Conservation (phyloP, 2,888 invertebrate genomes). For the Habroteleia sp. region DNA sequence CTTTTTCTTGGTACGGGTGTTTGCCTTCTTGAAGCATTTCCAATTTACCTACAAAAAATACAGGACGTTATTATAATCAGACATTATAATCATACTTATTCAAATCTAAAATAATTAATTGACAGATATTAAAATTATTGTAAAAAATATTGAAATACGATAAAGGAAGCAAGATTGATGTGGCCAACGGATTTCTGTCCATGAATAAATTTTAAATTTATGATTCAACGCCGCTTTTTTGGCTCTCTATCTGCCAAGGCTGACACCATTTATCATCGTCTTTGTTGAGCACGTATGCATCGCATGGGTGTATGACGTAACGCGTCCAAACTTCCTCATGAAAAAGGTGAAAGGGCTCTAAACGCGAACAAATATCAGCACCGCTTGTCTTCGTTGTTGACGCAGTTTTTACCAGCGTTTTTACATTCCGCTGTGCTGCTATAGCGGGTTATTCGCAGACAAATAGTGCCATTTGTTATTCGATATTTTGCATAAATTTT, state of each 20-base stretch:
- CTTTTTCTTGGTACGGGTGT: constrained; percentile 90
- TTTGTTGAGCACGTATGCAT: constrained; percentile 32
- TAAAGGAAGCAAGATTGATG: no score
- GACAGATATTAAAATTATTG: no score
- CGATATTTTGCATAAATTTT: constrained; percentile 33
- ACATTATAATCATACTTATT: no score
- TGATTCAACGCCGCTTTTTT: constrained; percentile 4
- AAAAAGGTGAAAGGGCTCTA: constrained; percentile 34
- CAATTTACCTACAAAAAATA: constrained; percentile 85
- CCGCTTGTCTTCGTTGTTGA: background rate
- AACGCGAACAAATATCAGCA: background rate
- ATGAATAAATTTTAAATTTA: constrained; percentile 5
- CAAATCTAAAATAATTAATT: no score
- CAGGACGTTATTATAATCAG: no score
- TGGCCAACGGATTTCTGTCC: constrained; percentile 1
- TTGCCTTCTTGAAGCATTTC: constrained; percentile 87
- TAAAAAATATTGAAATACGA: no score
- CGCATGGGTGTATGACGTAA: constrained; percentile 20
- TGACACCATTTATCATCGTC: constrained; percentile 37
- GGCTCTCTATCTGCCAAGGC: constrained; percentile 24
- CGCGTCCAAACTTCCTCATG: constrained; percentile 6
- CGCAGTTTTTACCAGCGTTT: background rate
- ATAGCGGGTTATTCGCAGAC: background rate
- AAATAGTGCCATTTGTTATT: constrained; percentile 27
- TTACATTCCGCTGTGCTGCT: no score